Base-by-base conservation (phyloP, 2,888 invertebrate species). In the Poecilobothrus nobilitatus region DNA sequence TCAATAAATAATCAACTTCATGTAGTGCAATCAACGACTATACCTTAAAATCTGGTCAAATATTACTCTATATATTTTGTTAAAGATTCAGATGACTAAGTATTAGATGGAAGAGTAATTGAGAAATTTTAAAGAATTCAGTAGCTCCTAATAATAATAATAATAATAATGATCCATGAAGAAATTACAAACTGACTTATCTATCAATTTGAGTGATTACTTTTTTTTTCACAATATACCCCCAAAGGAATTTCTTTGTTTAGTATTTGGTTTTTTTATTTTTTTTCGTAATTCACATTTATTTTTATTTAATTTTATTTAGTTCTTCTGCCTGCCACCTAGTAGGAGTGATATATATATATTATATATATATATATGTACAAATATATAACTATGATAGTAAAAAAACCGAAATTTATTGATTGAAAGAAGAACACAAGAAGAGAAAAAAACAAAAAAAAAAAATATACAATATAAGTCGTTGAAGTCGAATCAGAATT, bases 181-280 rank as follows among this genome's bases (percentile, higher is more conserved):
- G 53, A 53, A 41, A 41, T 12, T 41, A 41, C 27, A 27, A 27
- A 37, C 4, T 37, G 37, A 2, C 53, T 53, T 53, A 53, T 53
- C 53, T 53, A 53, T 53, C 53, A 53, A 53, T 53, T 53, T 53
- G 53, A 53, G 53, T 53, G 37, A 37, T 37, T 37, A 37, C 37
- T 37, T 37, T 37, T 27, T 27, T 27, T 27, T 27, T 37, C 9
- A 37, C 12, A 37, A 37, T 37, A 37, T 37, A 10, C 37, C 37
- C 37, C 37, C 37, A 37, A 37, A 37, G 37, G 37, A 37, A 37
- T 37, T 37, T 37, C 8, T 7, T 37, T 37, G 37, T 37, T 10
- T 37, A 37, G 27, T 27, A 27, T 27, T 27, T 27, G 27, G 5
- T 27, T 27, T 27, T 2, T 2, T 27, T 27, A 5, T 27, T 27